phyloP scores from a whole-genome alignment of 2,888 invertebrate genomes.

The Frankliniella intonsa region DNA sequence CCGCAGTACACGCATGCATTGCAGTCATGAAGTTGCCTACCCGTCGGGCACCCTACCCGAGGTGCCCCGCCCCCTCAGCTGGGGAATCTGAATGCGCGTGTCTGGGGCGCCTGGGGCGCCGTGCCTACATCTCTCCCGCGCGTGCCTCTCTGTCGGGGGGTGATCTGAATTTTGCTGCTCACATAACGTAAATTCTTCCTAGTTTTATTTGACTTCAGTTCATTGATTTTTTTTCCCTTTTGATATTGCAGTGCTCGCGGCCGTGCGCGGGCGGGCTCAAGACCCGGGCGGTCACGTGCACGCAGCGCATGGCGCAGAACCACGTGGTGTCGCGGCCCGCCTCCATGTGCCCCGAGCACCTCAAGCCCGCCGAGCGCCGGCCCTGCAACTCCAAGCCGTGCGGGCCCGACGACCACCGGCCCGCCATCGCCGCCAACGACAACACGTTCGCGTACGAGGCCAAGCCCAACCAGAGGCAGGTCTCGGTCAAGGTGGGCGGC shows the following conservation, averaged over 20 bases:
- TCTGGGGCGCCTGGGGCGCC: no score
- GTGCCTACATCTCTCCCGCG: no score
- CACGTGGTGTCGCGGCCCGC: conserved; percentile 76
- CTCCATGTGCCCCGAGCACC: conserved; percentile 65
- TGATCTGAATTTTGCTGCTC: no score
- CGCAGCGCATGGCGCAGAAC: conserved; percentile 90
- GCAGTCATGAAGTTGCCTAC: not conserved
- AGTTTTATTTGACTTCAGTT: no score
- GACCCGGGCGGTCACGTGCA: conserved; percentile 74
- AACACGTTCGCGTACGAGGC: conserved; percentile 75
- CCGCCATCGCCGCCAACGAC: conserved; percentile 72
- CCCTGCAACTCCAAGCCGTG: conserved; percentile 83
- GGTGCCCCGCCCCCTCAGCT: no score
- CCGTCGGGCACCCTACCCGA: not conserved
- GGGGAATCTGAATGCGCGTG: no score
- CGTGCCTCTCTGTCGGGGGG: no score
- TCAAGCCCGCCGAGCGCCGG: conserved; percentile 70
- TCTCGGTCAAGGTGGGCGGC: conserved; percentile 81
- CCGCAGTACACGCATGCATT: not conserved
- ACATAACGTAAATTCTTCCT: no score
- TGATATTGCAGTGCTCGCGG: conserved; percentile 67
- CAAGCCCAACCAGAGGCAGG: conserved; percentile 72
- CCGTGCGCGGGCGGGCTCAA: conserved; percentile 91
- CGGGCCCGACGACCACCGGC: conserved; percentile 62
- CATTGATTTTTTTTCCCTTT: not conserved